These are phyloP conservation scores for Ephydatia muelleri DNA, from an alignment of 37 sponge, comb jelly and placozoan genomes.

Conservation along the genomic window DNA sequence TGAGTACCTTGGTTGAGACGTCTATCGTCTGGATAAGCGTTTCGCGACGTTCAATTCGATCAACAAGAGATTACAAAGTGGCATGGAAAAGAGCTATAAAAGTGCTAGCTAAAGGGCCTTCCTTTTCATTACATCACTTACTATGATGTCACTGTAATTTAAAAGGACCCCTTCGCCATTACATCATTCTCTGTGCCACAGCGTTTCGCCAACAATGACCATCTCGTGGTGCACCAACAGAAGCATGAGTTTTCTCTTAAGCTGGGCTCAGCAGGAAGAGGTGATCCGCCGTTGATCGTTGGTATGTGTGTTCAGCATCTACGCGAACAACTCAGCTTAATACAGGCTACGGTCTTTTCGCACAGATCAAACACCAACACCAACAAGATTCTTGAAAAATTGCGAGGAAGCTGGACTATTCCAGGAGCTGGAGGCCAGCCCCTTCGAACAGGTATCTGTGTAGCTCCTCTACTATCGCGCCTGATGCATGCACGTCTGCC, in stretches of 20 bases:
- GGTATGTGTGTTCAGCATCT: constrained; percentile 48
- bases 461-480: not conserved
- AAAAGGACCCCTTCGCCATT: constrained; percentile 20
- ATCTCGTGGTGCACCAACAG: constrained; percentile 63
- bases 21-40: too few species aligned
- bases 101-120: not conserved
- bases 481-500: not conserved
- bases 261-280: constrained; percentile 30
- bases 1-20: constrained; percentile 22
- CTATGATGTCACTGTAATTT: constrained; percentile 10
- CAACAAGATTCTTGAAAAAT: constrained; percentile 82
- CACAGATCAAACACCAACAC: constrained; percentile 93
- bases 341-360: too few species aligned
- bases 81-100: not conserved
- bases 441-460: constrained; percentile 75
- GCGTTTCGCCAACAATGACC: constrained; percentile 83
- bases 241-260: constrained; percentile 78
- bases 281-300: constrained; percentile 21
- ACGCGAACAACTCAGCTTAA: not conserved
- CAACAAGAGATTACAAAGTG: not conserved
- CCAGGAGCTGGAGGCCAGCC: constrained; percentile 81
- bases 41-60: not conserved
- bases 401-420: constrained; percentile 81
- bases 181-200: constrained; percentile 43
- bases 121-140: constrained; percentile 40